Evolutionary conservation across 2,113 vertebrate genomes (phyloP), one percentile per base, ranked within the genome.

Genomic region (Phyllostomus hastatus): DNA sequence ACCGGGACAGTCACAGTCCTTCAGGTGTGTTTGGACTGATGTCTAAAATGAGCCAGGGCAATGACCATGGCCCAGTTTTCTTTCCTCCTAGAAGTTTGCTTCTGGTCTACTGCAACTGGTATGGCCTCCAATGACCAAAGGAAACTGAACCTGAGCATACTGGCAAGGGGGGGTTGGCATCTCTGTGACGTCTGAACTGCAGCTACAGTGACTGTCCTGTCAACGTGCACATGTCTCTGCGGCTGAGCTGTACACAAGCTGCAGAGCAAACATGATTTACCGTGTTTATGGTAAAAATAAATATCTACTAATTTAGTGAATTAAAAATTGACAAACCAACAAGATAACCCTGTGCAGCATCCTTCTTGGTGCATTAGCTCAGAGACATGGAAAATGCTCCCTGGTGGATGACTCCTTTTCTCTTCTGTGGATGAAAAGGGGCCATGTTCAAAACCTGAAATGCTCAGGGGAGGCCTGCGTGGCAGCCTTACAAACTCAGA

Each of bases 261-360:
- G 61, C 70, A 69, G 19, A 95, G 85, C 76, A 73, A 91, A 67
- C 4, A 24, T 20, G n/a, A 70, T 69, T 91, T 19, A 43, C 8
- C 14, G 87, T 90, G 64, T 90, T 92, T 70, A 22, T 89, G 35
- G 24, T 92, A n/a, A 87, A 87, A 80, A 79, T 69, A 76, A 94
- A 31, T 59, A 31, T 61, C 48, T 81, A 46, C 83, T 75, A 15
- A 33, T 17, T 70, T 57, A 38, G 9, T 22, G 19, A 4, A 17
- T 80, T 31, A 93, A 61, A 72, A 72, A 64, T 73, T 28, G n/a
- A 41, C 64, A 88, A 80, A 52, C 57, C 61, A 61, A 61, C 7
- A 73, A 41, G 33, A 73, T 88, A 82, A 82, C 9, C 4, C 5
- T 43, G 15, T 82, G 26, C 19, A 70, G 16, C 73, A 72, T 50